These are phyloP conservation scores for Stictocephala bisonia DNA, from an alignment of 2,888 invertebrate genomes.

Conservation along the genomic window DNA sequence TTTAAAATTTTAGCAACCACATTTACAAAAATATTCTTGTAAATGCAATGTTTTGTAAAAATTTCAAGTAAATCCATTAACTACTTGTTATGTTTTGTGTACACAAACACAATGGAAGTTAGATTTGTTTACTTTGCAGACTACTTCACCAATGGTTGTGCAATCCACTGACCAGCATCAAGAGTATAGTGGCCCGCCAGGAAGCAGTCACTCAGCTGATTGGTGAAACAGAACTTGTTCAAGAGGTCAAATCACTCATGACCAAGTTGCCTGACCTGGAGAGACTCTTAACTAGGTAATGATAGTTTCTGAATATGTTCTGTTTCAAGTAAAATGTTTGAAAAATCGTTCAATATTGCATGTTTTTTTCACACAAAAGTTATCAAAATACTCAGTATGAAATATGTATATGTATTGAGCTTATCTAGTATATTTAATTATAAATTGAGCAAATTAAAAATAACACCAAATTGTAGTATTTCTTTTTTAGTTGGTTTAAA, in stretches of 20 bases:
- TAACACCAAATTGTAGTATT: too few species aligned
- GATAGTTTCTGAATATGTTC: constrained; percentile 2
- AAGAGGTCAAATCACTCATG: constrained; percentile 72
- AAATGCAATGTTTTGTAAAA: too few species aligned
- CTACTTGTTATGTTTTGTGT: too few species aligned
- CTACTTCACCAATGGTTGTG: constrained; percentile 94
- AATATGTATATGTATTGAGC: too few species aligned
- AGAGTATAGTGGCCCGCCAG: constrained; percentile 82
- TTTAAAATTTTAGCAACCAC: too few species aligned
- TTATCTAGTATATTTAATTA: too few species aligned
- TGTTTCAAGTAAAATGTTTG: not conserved
- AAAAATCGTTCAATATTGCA: constrained; percentile 6
- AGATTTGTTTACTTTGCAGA: constrained; percentile 89
- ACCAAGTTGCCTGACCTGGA: constrained; percentile 93
- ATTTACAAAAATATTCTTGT: too few species aligned
- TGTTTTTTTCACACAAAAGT: constrained; percentile 1
- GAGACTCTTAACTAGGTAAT: constrained; percentile 85
- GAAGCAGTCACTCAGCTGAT: constrained; percentile 83
- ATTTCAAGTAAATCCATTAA: too few species aligned
- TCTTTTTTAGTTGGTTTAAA: too few species aligned
- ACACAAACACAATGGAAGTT: too few species aligned
- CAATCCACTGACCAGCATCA: constrained; percentile 84
- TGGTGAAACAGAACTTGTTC: constrained; percentile 71
- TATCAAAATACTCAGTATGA: too few species aligned
- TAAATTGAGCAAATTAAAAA: too few species aligned